Evolutionary conservation across 2,888 invertebrate genomes (phyloP), one percentile per base, ranked within the genome.

Genomic region (Eupithecia subumbrata): DNA sequence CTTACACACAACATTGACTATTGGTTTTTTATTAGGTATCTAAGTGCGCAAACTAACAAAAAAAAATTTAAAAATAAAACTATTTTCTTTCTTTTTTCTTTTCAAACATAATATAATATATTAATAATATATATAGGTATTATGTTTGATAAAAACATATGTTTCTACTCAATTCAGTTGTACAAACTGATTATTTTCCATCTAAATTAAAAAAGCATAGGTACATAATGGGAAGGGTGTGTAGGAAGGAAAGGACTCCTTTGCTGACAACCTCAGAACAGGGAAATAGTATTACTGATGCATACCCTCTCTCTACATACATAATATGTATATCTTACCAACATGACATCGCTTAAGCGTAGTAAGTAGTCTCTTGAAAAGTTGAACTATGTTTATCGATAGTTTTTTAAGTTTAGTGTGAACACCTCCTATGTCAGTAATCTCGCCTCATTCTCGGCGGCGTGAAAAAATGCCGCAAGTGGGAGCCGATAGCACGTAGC

Each of bases 381-480:
- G n/a, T n/a, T n/a, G n/a, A n/a, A n/a, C n/a, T 14, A 18, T 16
- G 25, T 48, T 48, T 5, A 68, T 22, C 22, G 16, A 25, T 11
- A 30, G 56, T 56, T 68, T 75, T 56, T 60, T 0, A 14, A 22
- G 52, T 64, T 63, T 70, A 67, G 67, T 95, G 92, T 96, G 93
- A 90, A 95, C 94, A 89, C 78, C 60, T 76, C 90, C 82, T 92
- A 84, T 88, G 80, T 80, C 88, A 90, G 95, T 96, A 96, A 96
- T 96, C 96, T 95, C 96, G 96, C 96, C 95, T 96, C 95, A 95
- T 95, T 95, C 95, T 94, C 93, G 95, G 95, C 95, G 96, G 95
- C 95, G 96, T 95, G 95, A 95, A 95, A 95, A 95, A 95, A 95
- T 95, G 95, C 95, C 95, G 95, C 95, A 94, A 95, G 95, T 95